Percentiles rank a stretch among this genome's conserved stretches.
Conservation (phyloP, 2,797 vertebrate species). For the Iguana delicatissima region DNA sequence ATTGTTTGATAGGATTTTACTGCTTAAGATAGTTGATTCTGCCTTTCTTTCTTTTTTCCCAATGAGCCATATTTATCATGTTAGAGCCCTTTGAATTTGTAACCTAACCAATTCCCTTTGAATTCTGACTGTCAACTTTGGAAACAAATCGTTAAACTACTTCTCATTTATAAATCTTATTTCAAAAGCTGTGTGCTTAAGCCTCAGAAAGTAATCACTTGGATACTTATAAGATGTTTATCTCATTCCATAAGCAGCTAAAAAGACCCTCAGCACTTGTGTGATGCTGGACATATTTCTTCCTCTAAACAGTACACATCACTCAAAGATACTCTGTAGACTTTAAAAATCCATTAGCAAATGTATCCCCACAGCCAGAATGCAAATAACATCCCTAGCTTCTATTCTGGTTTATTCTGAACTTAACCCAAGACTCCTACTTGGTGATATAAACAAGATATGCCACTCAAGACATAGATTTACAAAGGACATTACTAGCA, state of each 20-base stretch:
- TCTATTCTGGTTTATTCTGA: conserved; percentile 32
- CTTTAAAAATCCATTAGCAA: conserved; percentile 26
- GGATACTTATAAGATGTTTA: conserved; percentile 28
- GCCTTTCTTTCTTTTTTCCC: not conserved
- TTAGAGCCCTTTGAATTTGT: conserved; percentile 28
- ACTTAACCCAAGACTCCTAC: conserved; percentile 9
- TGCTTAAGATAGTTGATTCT: not conserved
- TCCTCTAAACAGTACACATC: conserved; percentile 14
- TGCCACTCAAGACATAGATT: not conserved
- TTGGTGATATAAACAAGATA: conserved; percentile 21
- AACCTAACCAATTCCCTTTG: not conserved
- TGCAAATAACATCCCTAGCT: conserved; percentile 23
- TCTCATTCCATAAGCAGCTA: conserved; percentile 21
- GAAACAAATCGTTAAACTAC: conserved; percentile 29
- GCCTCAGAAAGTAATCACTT: conserved; percentile 19
- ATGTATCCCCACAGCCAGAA: not conserved
- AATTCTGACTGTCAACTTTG: conserved; percentile 12
- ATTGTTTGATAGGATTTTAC: not conserved
- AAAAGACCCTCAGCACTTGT: conserved; percentile 16
- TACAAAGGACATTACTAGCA: not conserved
- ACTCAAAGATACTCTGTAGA: conserved; percentile 11
- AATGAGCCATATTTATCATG: not conserved
- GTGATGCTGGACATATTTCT: not conserved
- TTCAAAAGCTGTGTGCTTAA: conserved; percentile 35
- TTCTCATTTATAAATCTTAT: conserved; percentile 13